Percentiles rank a stretch among this genome's conserved stretches.
Conservation (phyloP, 2,888 invertebrate species). For the Neoscelio sp. region DNA sequence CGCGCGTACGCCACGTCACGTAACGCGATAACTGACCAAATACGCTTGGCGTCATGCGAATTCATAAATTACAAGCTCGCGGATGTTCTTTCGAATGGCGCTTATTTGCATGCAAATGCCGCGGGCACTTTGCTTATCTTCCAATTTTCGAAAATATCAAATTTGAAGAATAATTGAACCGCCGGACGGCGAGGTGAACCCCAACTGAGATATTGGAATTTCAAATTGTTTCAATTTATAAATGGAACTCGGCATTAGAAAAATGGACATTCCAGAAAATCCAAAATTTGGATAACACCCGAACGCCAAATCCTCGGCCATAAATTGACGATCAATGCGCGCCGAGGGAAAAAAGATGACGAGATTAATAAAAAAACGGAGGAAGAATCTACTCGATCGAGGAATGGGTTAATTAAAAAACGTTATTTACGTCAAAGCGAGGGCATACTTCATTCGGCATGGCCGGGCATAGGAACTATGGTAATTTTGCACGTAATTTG, state of each 20-base stretch:
- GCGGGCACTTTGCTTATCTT: constrained; percentile 40
- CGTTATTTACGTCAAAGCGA: constrained; percentile 51
- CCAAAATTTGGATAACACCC: too few species aligned
- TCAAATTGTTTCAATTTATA: constrained; percentile 34
- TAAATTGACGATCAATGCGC: constrained; percentile 19
- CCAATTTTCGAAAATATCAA: constrained; percentile 30
- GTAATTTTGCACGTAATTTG: constrained; percentile 65
- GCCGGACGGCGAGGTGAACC: too few species aligned
- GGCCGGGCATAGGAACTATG: constrained; percentile 36
- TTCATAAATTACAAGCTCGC: constrained; percentile 52
- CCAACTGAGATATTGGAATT: too few species aligned
- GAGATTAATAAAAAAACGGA: constrained; percentile 18
- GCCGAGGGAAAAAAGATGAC: constrained; percentile 10
- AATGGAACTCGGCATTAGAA: constrained; percentile 29
- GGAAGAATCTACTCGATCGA: constrained; percentile 41
- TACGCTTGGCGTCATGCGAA: constrained; percentile 1
- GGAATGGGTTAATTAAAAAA: constrained; percentile 63
- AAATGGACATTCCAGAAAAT: too few species aligned
- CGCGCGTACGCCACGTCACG: constrained; percentile 56
- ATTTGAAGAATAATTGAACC: too few species aligned
- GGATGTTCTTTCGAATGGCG: constrained; percentile 41
- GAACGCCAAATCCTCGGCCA: constrained; percentile 1
- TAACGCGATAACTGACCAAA: constrained; percentile 60
- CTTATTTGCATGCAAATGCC: constrained; percentile 57
- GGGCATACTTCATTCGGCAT: constrained; percentile 45